These are phyloP conservation scores for Nylanderia fulva DNA, from an alignment of 1,140 invertebrate genomes.

Conservation along the genomic window DNA sequence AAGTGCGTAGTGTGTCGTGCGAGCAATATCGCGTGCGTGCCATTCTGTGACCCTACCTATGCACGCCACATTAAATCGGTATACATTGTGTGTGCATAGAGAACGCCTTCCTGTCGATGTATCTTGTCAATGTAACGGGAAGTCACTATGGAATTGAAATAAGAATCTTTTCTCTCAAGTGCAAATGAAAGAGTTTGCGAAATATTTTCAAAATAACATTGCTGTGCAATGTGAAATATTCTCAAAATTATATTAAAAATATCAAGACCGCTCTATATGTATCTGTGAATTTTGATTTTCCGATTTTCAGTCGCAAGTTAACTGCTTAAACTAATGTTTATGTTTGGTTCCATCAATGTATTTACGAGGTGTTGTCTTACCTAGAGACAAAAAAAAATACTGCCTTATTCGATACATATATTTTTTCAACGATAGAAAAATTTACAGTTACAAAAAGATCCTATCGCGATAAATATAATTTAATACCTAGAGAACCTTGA, in stretches of 20 bases:
- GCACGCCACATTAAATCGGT: conserved; percentile 41
- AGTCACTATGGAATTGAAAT: neutral
- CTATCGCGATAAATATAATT: neutral
- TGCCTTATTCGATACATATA: too few relatives aligned
- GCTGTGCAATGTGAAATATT: neutral
- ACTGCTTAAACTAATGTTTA: too few relatives aligned
- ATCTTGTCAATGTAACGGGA: conserved; percentile 12
- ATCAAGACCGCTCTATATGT: too few relatives aligned
- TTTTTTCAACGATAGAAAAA: too few relatives aligned
- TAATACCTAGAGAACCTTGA: neutral
- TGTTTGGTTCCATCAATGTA: too few relatives aligned
- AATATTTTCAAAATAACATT: neutral
- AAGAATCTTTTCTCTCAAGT: neutral
- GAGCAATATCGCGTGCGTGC: conserved; percentile 49
- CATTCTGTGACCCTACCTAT: conserved; percentile 33
- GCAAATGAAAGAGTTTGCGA: neutral
- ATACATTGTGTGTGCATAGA: conserved; percentile 4
- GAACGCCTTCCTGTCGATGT: neutral
- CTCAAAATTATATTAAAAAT: neutral
- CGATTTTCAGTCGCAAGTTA: too few relatives aligned
- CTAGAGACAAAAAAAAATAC: too few relatives aligned
- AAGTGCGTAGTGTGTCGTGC: conserved; percentile 20
- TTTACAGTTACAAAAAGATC: too few relatives aligned
- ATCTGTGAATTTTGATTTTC: too few relatives aligned
- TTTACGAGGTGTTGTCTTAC: too few relatives aligned